Evolutionary conservation across 1,140 invertebrate genomes (phyloP), one percentile per base, ranked within the genome.

Genomic region (Solenopsis invicta): DNA sequence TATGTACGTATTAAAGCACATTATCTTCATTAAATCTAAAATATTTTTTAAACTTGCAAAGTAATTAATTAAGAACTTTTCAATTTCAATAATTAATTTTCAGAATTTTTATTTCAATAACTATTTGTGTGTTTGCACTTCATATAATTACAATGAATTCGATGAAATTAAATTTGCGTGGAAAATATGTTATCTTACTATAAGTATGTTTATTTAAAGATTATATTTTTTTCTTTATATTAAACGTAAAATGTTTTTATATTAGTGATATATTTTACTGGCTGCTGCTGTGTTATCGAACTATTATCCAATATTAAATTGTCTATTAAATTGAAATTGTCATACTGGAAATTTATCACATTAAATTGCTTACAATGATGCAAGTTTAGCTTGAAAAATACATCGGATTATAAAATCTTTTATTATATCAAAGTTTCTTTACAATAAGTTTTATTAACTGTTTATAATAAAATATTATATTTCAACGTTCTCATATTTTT

Each of bases 21-120:
- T n/a, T n/a, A n/a, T n/a, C n/a, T n/a, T n/a, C n/a, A n/a, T 72
- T 72, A 34, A 29, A 72, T 52, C 1, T 50, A 29, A 66, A 66
- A 50, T 29, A 29, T 50, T 13, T 74, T 74, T 74, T 0, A 13
- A 0, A 54, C 16, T 29, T 12, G 0, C 13, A 12, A 4, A 34
- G 8, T 5, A 74, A 74, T 16, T 74, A 4, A 54, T 16, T 54
- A 54, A 4, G n/a, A 34, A 10, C 0, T 16, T 56, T 37, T 29
- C 9, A 75, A 37, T 75, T 52, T 52, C 0, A 52, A 52, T 50
- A 12, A 56, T 41, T 76, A 37, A 34, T 75, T 76, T 21, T 21
- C 8, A 29, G 5, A 3, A 41, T 37, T 74, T 54, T 74, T 1
- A 34, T 74, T 54, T 74, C 0, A 34, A 34, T 74, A 34, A 74